Percentiles rank a stretch among this genome's conserved stretches.
Evolutionary conservation across 2,113 vertebrate genomes (phyloP).

Genomic region (Arothron firmamentum): DNA sequence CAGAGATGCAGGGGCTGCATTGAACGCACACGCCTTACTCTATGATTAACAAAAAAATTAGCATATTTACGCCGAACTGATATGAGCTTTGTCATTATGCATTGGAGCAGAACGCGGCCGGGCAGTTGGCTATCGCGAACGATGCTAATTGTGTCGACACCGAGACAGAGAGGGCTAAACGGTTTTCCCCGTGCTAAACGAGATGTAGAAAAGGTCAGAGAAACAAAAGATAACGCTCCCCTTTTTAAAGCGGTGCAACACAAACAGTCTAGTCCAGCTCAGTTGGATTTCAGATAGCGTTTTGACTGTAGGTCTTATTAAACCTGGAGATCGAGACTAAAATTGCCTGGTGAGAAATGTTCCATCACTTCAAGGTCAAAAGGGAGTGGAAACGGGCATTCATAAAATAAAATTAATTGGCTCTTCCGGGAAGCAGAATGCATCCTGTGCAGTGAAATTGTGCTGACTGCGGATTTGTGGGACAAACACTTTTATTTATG

Average conservation of each 20-base stretch:
- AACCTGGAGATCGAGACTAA: slow-evolving; percentile 25
- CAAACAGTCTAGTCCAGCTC: slow-evolving; percentile 35
- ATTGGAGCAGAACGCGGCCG: neutral
- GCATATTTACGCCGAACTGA: no score
- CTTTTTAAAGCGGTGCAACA: slow-evolving; percentile 56
- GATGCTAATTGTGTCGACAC: slow-evolving; percentile 33
- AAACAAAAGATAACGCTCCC: slow-evolving; percentile 33
- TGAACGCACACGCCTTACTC: slow-evolving; percentile 24
- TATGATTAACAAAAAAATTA: slow-evolving; percentile 23
- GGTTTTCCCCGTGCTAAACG: slow-evolving; percentile 28
- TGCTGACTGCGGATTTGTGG: slow-evolving; percentile 55
- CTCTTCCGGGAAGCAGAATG: slow-evolving; percentile 37
- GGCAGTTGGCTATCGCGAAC: slow-evolving; percentile 27
- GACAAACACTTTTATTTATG: slow-evolving; percentile 51
- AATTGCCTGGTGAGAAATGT: slow-evolving; percentile 17
- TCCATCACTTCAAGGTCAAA: slow-evolving; percentile 47
- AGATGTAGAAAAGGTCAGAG: slow-evolving; percentile 42
- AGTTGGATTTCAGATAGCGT: slow-evolving; percentile 30
- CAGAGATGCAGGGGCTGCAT: slow-evolving; percentile 17
- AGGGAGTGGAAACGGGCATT: slow-evolving; percentile 30
- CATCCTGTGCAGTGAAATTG: slow-evolving; percentile 42
- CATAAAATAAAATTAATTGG: slow-evolving; percentile 46
- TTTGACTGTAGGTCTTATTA: slow-evolving; percentile 7
- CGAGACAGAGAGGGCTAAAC: slow-evolving; percentile 15
- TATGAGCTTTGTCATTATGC: slow-evolving; percentile 7